Base-by-base conservation (phyloP, 2,113 vertebrate genomes). In the Pycnonotus jocosus region DNA sequence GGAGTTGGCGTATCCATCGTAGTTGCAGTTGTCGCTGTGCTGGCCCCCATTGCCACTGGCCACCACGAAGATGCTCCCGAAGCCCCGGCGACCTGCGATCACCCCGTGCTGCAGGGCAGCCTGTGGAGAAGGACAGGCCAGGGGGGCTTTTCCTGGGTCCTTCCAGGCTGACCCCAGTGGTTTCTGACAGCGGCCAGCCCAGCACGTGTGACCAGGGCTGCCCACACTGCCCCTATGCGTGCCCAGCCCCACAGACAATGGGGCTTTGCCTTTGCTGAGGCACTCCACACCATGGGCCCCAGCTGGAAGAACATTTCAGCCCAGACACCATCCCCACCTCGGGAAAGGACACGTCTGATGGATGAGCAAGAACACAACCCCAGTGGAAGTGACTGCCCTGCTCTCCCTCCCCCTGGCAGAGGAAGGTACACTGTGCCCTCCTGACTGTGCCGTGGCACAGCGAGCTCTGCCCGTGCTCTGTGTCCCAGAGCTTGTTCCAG, bases 41-140 rank as follows among this genome's bases (percentile, higher is more conserved):
- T 98, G 99, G 44, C 99, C 99, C 13, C 99, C 99, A 0, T 99
- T 99, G 73, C 99, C 99, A 3, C 99, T 99, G 96, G 99, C 99
- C 40, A 99, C 99, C 48, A 99, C 99, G 3, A 99, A 99, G 86
- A 99, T 99, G 97, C 99, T 99, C 33, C 99, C 99, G 0, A 99
- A 99, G 56, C 99, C 99, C 40, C 95, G 97, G 85, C 99, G 98
- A 7, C 99, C 99, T 1, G 99, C 99, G 2, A 99, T 99, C 48
- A 99, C 99, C 0, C 99, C 99, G 4, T 99, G 99, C 96, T 99
- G 99, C 91, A 99, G 97, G 31, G 99, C 99, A 2, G 99, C 99
- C 99, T 99, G 92, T 1, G 18, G 69, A 44, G 74, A 16, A 64
- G 70, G 92, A 40, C 87, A 82, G 79, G 61, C 9, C 61, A 53